Conservation (phyloP, 2,113 vertebrate genomes). For the Abramis brama region DNA sequence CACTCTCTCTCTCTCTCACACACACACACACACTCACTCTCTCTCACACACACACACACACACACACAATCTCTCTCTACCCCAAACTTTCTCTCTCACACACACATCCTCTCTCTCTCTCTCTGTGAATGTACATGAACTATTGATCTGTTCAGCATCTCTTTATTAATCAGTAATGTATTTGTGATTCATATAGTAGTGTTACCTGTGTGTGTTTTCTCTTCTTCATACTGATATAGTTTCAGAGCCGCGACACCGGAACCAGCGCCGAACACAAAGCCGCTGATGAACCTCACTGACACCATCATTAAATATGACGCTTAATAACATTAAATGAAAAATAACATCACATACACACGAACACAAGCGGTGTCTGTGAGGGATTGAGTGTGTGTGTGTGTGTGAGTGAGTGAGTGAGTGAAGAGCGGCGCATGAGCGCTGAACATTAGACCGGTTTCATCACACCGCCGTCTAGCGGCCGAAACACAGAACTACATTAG, state of each 20-base stretch:
- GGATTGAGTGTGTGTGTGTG: no score
- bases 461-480: neutral
- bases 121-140: neutral
- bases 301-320: neutral
- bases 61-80: no score
- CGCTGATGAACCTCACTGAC: neutral
- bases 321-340: neutral
- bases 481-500: neutral
- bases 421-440: neutral
- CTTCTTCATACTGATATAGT: conserved; percentile 45
- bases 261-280: conserved; percentile 57
- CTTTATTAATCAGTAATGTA: neutral
- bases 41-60: no score
- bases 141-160: neutral
- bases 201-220: conserved; percentile 25
- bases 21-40: no score
- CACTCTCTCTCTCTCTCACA: no score
- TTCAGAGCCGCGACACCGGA: conserved; percentile 48
- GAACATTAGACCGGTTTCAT: no score
- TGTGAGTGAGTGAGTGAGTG: neutral
- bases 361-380: neutral
- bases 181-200: neutral
- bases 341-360: neutral
- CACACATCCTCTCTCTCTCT: no score
- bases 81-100: no score